Base-by-base conservation (phyloP, 2,113 vertebrate species). In the Ptyas mucosa region DNA sequence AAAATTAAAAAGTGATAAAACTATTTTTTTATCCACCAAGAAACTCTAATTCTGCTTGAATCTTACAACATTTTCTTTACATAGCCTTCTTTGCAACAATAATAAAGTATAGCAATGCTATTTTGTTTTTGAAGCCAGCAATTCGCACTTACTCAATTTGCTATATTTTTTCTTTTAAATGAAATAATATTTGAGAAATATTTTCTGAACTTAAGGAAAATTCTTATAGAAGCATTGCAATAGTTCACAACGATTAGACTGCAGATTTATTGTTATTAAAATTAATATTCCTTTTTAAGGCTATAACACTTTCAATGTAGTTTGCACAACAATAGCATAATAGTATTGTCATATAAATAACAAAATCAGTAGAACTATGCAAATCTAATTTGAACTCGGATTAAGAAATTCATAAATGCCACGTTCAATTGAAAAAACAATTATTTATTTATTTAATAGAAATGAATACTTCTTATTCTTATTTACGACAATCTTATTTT, bases 101-200 rank as follows among this genome's bases (percentile, higher is more conserved):
- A 55, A 85, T 34, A 91, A 91, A 85, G 52, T 10, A 53, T 26
- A 61, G 49, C 46, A 90, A 34, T 85, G 24, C 51, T 85, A 39
- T 12, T 52, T 10, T 85, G 53, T 8, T 85, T 81, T 8, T 43
- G 21, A n/a, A 90, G n/a, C 51, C 26, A 69, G 58, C 46, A 52
- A 81, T 52, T 81, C 64, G 55, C 69, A 2, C 53, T 85, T 64
- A 29, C 24, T 90, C 39, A 53, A 85, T 55, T 7, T 91, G 7
- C 4, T 20, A 29, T 0, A 91, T 95, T 95, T 89, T 89, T 10
- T 39, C 39, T 93, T 24, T 89, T 91, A 89, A 53, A 75, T 39
- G 21, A 55, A 55, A 39, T 34, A 53, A 58, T 86, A 53, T 34
- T 39, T 2, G 91, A 85, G 12, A 94, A 91, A 8, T 53, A 26